These are phyloP conservation scores for Cheiracanthium punctorium DNA, from an alignment of 2,888 invertebrate genomes.

Conservation along the genomic window DNA sequence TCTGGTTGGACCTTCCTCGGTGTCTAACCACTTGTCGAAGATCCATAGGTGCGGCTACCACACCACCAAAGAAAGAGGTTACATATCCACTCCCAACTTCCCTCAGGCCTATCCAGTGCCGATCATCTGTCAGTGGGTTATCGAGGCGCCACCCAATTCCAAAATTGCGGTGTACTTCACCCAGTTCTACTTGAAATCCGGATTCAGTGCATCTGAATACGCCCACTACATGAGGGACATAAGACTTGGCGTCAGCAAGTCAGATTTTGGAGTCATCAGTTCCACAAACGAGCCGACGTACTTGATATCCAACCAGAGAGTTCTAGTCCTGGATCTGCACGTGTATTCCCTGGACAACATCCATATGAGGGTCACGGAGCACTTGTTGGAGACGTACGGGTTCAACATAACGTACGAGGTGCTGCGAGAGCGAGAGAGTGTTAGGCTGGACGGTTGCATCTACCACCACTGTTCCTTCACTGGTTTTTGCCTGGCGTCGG, in stretches of 20 bases:
- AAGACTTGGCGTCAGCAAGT: not conserved
- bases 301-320: slow-evolving; percentile 80
- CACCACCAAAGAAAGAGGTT: slow-evolving; percentile 77
- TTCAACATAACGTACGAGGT: slow-evolving; percentile 95
- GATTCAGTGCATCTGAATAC: slow-evolving; percentile 73
- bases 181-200: slow-evolving; percentile 84
- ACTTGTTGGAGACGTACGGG: slow-evolving; percentile 89
- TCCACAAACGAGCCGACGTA: slow-evolving; percentile 72
- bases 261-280: slow-evolving; percentile 43
- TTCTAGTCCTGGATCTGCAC: slow-evolving; percentile 86
- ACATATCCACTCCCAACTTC: slow-evolving; percentile 89
- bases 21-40: not conserved
- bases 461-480: slow-evolving; percentile 88
- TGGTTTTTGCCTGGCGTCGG: slow-evolving; percentile 86
- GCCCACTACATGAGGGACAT: slow-evolving; percentile 73
- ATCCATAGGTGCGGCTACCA: slow-evolving; percentile 32
- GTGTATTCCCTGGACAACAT: slow-evolving; percentile 80
- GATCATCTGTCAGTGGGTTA: slow-evolving; percentile 91
- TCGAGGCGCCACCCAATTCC: slow-evolving; percentile 81
- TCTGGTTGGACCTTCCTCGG: not conserved
- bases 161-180: slow-evolving; percentile 90
- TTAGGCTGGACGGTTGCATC: slow-evolving; percentile 80
- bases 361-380: slow-evolving; percentile 87
- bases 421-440: slow-evolving; percentile 76
- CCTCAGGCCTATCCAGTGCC: slow-evolving; percentile 88